Evolutionary conservation across 2,888 invertebrate genomes (phyloP).

Genomic region (Phyllotreta striolata): DNA sequence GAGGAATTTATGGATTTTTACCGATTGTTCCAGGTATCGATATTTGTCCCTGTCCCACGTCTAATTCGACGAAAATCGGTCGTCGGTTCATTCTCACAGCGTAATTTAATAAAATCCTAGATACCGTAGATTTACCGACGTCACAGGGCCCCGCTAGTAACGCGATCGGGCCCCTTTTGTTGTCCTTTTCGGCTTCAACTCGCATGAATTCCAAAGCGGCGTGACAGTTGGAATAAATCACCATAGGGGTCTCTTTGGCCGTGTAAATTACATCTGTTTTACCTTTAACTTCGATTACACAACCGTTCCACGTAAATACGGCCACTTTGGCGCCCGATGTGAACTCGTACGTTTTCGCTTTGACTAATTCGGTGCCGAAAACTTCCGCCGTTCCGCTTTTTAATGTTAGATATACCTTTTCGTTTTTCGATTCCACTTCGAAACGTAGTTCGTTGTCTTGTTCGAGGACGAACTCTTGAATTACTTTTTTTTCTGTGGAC

Average conservation of each 20-base stretch:
- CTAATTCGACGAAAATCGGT: conserved; percentile 93
- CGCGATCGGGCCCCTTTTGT: conserved; percentile 80
- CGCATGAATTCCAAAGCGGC: conserved; percentile 92
- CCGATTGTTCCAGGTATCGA: conserved; percentile 92
- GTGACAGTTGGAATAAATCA: conserved; percentile 94
- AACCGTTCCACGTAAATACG: conserved; percentile 96
- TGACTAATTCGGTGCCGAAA: conserved; percentile 95
- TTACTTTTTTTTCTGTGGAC: conserved; percentile 50
- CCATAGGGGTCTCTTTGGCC: conserved; percentile 97
- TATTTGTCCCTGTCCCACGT: conserved; percentile 93
- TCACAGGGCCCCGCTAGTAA: conserved; percentile 95
- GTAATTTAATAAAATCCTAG: conserved; percentile 88
- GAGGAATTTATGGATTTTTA: conserved; percentile 46
- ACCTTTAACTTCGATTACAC: conserved; percentile 84
- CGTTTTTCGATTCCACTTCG: conserved; percentile 89
- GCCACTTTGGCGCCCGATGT: conserved; percentile 92
- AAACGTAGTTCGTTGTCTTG: conserved; percentile 91
- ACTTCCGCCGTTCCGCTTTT: conserved; percentile 92
- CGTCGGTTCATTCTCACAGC: conserved; percentile 88
- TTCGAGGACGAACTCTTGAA: conserved; percentile 83
- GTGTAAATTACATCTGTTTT: conserved; percentile 93
- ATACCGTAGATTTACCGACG: conserved; percentile 94
- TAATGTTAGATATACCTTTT: conserved; percentile 84
- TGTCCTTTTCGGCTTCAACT: conserved; percentile 78
- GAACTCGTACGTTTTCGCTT: conserved; percentile 91